phyloP scores from a whole-genome alignment of 2,113 vertebrate genomes.

The Procavia capensis region DNA sequence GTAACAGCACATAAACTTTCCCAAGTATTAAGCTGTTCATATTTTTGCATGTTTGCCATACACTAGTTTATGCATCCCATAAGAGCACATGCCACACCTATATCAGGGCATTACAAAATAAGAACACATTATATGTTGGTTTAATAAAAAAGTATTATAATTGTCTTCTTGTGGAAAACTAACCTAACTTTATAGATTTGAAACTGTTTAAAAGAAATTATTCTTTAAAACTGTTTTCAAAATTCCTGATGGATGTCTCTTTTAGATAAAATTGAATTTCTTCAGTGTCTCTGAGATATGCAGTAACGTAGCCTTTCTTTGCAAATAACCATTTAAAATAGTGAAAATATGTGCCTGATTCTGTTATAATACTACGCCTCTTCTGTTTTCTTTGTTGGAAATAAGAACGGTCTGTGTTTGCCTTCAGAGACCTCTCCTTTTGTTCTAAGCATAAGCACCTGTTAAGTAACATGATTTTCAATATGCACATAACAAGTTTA shows the following conservation, averaged over 20 bases:
- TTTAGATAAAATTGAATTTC: not conserved
- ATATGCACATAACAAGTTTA: constrained; percentile 10
- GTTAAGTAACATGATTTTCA: constrained; percentile 10
- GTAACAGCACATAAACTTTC: not conserved
- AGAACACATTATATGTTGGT: not conserved
- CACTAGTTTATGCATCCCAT: not conserved
- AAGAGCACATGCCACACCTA: not conserved
- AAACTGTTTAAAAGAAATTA: too few relatives aligned
- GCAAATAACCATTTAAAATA: not conserved
- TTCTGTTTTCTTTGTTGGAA: not conserved
- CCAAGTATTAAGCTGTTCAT: not conserved
- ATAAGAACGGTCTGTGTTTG: not conserved
- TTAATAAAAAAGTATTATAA: not conserved
- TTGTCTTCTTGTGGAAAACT: not conserved
- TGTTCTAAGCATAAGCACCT: not conserved
- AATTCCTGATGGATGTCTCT: not conserved
- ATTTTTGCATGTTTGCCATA: not conserved
- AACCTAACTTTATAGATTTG: not conserved
- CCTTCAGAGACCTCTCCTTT: not conserved
- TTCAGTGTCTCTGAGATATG: not conserved
- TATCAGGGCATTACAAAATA: not conserved
- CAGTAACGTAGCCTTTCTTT: not conserved
- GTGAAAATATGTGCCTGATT: not conserved
- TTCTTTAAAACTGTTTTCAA: not conserved
- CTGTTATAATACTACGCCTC: not conserved